Conservation (phyloP, 1,140 invertebrate species). For the Geopemphigus sp. region DNA sequence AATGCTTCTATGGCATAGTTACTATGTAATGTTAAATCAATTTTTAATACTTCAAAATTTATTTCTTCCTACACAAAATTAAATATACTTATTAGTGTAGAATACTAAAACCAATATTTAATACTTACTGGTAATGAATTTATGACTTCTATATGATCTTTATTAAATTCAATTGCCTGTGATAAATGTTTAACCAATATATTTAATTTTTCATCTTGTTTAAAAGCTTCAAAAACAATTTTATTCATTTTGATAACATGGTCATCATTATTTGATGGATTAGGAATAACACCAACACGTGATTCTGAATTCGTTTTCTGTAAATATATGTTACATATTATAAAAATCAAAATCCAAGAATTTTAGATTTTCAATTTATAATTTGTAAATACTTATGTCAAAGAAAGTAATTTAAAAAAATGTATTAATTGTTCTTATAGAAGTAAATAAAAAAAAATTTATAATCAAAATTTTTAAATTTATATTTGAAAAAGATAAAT, state of each 20-base stretch:
- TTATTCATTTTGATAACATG: constrained; percentile 41
- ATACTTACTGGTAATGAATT: constrained; percentile 27
- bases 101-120: neutral
- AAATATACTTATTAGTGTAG: neutral
- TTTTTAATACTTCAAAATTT: constrained; percentile 18
- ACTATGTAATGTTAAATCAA: constrained; percentile 12
- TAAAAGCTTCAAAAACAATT: constrained; percentile 43
- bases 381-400: too few relatives aligned
- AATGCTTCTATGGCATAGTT: constrained; percentile 53
- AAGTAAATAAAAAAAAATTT: too few relatives aligned
- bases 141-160: constrained; percentile 29
- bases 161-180: constrained; percentile 2
- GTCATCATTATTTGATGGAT: constrained; percentile 56
- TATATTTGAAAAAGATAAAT: too few relatives aligned
- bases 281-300: constrained; percentile 64
- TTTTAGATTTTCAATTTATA: too few relatives aligned
- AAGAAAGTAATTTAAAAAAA: too few relatives aligned
- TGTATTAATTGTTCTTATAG: too few relatives aligned
- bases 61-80: constrained; percentile 10
- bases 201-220: constrained; percentile 24
- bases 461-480: too few relatives aligned
- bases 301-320: constrained; percentile 25
- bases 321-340: neutral
- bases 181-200: constrained; percentile 22
- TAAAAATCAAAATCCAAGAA: too few relatives aligned